A percentile compares a stretch with the other conserved stretches of the same genome.
These are phyloP conservation scores for Thereva nobilitata DNA, from an alignment of 2,888 invertebrate genomes.

Conservation along the genomic window DNA sequence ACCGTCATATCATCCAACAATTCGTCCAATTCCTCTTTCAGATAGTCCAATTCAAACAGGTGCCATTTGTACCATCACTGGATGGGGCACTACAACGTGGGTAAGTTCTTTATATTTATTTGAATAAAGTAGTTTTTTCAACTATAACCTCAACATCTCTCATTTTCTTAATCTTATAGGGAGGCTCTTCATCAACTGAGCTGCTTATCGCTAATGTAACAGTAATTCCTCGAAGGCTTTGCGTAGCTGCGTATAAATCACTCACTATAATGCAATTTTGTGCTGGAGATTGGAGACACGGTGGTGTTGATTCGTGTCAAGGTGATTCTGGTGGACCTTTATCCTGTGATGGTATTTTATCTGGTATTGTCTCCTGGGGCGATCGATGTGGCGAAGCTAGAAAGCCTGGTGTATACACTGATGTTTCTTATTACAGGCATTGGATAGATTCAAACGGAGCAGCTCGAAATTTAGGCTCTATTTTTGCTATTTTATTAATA, in stretches of 20 bases:
- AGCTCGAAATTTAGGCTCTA: neutral
- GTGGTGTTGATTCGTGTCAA: conserved; percentile 9
- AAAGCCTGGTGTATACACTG: conserved; percentile 19
- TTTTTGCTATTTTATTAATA: no score
- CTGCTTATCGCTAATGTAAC: neutral
- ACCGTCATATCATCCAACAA: conserved; percentile 4
- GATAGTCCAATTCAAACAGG: no score
- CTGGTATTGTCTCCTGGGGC: conserved; percentile 22
- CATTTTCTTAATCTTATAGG: neutral
- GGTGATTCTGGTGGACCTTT: conserved; percentile 17
- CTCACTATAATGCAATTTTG: neutral
- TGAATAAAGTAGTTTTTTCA: no score
- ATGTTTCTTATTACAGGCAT: conserved; percentile 4
- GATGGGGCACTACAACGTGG: conserved; percentile 8
- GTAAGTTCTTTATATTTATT: neutral
- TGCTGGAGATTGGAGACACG: conserved; percentile 10
- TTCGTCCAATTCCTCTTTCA: neutral
- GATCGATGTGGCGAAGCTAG: conserved; percentile 9
- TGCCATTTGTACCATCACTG: neutral
- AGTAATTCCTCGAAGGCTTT: neutral
- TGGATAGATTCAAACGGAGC: conserved; percentile 15
- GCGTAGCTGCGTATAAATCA: neutral
- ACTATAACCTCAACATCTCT: neutral
- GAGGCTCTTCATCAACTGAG: neutral
- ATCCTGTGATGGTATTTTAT: conserved; percentile 4